Conservation (phyloP, 2,113 vertebrate genomes). For the Toxotes jaculatrix region DNA sequence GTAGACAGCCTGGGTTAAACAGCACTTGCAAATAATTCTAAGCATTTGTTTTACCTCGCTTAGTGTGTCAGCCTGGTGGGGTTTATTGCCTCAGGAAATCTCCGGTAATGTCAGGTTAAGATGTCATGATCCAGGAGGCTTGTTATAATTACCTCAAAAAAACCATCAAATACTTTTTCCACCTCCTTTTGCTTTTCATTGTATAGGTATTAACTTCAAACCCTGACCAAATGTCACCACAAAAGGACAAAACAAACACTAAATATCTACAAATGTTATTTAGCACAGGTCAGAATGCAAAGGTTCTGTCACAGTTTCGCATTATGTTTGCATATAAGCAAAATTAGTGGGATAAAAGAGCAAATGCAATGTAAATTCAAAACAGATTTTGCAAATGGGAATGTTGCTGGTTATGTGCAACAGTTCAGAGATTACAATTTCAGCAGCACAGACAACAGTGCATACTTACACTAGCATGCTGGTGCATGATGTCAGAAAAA, state of each 20-base stretch:
- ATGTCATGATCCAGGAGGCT: conserved; percentile 27
- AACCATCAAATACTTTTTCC: neutral
- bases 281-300: neutral
- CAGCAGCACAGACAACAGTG: neutral
- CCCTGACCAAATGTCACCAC: neutral
- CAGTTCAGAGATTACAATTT: neutral
- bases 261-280: neutral
- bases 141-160: conserved; percentile 11
- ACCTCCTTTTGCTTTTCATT: neutral
- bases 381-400: neutral
- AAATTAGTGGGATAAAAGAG: neutral
- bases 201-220: neutral
- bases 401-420: neutral
- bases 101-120: conserved; percentile 38
- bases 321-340: neutral
- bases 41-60: conserved; percentile 40
- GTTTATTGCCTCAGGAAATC: conserved; percentile 38
- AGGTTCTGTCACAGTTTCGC: neutral
- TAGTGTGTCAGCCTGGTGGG: conserved; percentile 2
- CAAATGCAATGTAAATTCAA: neutral
- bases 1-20: conserved; percentile 28
- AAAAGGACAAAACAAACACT: neutral
- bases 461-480: neutral
- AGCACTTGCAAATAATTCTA: conserved; percentile 46
- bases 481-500: no score